These are phyloP conservation scores for Malurus elegans DNA, from an alignment of 2,113 vertebrate genomes.

Conservation along the genomic window DNA sequence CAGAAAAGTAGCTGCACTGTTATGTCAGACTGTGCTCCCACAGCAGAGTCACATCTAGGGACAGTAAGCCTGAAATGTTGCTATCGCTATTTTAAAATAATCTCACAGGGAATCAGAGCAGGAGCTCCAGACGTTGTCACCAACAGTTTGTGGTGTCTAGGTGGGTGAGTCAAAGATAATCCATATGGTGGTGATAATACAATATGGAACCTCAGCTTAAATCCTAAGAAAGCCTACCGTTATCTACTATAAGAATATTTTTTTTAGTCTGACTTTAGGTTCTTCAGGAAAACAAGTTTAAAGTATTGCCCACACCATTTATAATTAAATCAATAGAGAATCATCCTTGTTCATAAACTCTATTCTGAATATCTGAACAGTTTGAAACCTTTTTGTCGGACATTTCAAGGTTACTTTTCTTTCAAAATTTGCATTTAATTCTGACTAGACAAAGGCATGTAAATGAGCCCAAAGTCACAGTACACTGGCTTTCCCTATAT, in stretches of 20 bases:
- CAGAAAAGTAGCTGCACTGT: neutral
- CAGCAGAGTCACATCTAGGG: neutral
- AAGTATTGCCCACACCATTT: neutral
- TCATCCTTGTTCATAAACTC: neutral
- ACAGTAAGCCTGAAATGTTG: neutral
- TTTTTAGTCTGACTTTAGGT: neutral
- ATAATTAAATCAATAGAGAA: conserved; percentile 9
- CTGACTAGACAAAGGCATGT: neutral
- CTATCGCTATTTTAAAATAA: conserved; percentile 40
- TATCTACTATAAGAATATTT: neutral
- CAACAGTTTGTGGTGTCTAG: conserved; percentile 15
- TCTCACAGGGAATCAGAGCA: neutral
- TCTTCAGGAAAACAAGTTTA: neutral
- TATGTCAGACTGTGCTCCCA: neutral
- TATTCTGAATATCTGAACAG: neutral
- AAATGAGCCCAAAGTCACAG: neutral
- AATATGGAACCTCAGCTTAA: neutral
- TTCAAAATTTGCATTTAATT: neutral
- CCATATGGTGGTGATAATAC: conserved; percentile 30
- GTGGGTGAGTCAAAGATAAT: conserved; percentile 39
- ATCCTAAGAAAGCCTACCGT: conserved; percentile 6
- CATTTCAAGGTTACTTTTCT: neutral
- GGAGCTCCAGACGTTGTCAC: neutral
- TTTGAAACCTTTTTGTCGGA: neutral
- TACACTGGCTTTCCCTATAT: neutral